Conservation (phyloP, 1,140 invertebrate species). For the Pectinophora gossypiella region DNA sequence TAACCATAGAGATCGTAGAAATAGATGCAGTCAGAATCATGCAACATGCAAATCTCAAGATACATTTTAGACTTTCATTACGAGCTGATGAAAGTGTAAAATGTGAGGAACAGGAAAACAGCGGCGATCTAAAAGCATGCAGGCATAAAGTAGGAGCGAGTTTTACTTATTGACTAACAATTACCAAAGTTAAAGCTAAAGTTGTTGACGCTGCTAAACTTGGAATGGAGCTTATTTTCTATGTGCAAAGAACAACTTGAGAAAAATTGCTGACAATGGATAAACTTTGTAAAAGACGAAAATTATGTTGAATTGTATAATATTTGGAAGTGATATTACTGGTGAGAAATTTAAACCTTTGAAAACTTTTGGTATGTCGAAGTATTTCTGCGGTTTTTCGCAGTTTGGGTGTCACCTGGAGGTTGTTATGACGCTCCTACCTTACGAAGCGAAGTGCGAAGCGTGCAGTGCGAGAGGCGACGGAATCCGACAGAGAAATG, state of each 20-base stretch:
- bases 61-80: conserved; percentile 28
- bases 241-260: no score
- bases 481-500: conserved; percentile 52
- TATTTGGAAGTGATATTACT: no score
- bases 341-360: no score
- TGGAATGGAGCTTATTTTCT: neutral
- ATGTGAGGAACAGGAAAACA: conserved; percentile 39
- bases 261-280: neutral
- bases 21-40: conserved; percentile 67
- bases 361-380: no score
- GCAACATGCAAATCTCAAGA: conserved; percentile 60
- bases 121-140: conserved; percentile 55
- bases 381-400: no score
- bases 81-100: conserved; percentile 34
- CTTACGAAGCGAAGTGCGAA: conserved; percentile 67
- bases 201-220: conserved; percentile 8
- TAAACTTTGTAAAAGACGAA: no score
- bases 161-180: conserved; percentile 2
- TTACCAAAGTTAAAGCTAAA: conserved; percentile 6
- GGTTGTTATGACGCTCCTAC: conserved; percentile 66
- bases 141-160: conserved; percentile 69
- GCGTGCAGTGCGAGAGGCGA: conserved; percentile 69
- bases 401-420: no score
- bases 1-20: conserved; percentile 76
- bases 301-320: no score